Evolutionary conservation across 2,113 vertebrate genomes (phyloP).

Genomic region (Sceloporus undulatus): DNA sequence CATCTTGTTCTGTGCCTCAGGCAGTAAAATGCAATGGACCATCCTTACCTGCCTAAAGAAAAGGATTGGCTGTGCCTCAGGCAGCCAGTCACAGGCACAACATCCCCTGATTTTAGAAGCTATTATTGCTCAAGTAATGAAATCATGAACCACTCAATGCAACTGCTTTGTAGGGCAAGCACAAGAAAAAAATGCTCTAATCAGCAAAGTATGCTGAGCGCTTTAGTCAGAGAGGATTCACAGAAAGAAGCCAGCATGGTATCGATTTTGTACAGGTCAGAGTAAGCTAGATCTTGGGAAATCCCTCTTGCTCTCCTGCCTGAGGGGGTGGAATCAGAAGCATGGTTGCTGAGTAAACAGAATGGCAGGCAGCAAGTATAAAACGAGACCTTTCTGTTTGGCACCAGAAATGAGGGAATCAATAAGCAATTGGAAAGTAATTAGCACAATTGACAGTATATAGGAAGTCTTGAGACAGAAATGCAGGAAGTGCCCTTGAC

Average conservation of each 20-base stretch:
- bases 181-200: not conserved
- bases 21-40: too few relatives aligned
- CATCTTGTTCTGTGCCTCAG: too few relatives aligned
- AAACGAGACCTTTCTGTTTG: not conserved
- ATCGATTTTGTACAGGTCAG: conserved; percentile 10
- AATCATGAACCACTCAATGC: not conserved
- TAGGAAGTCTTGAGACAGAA: not conserved
- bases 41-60: not conserved
- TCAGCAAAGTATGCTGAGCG: not conserved
- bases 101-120: not conserved
- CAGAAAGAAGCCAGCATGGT: not conserved
- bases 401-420: not conserved
- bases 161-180: not conserved
- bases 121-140: conserved; percentile 10
- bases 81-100: not conserved
- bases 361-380: not conserved
- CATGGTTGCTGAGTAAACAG: not conserved
- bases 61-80: not conserved
- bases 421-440: not conserved
- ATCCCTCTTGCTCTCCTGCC: not conserved
- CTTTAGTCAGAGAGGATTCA: conserved; percentile 6
- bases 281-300: not conserved
- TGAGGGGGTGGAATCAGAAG: not conserved
- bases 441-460: not conserved
- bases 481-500: not conserved